Evolutionary conservation across 2,888 invertebrate species (phyloP).

Genomic region (Allophyes oxyacanthae): DNA sequence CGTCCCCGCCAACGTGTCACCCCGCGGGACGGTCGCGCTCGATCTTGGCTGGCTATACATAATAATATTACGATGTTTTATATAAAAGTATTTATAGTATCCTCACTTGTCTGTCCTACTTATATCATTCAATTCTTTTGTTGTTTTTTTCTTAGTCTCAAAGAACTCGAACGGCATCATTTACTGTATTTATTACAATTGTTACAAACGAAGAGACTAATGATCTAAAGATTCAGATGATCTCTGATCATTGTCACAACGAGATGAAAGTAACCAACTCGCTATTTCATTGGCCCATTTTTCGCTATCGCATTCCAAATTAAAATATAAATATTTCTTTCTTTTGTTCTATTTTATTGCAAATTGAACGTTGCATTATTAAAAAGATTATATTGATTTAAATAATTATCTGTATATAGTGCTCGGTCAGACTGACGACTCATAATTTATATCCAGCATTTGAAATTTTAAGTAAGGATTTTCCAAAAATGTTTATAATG

Average conservation of each 20-base stretch:
- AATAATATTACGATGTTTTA: not conserved
- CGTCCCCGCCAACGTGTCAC: too few relatives aligned
- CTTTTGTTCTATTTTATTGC: conserved; percentile 5
- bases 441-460: not conserved
- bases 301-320: conserved; percentile 41
- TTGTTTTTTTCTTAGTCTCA: conserved; percentile 10
- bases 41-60: too few relatives aligned
- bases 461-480: not conserved
- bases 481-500: not conserved
- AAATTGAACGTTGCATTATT: not conserved
- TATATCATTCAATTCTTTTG: too few relatives aligned
- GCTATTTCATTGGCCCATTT: not conserved
- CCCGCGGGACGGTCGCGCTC: too few relatives aligned
- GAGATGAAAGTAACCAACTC: too few relatives aligned
- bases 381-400: not conserved
- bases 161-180: not conserved
- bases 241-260: not conserved
- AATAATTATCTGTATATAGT: not conserved
- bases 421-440: not conserved
- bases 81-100: conserved; percentile 19
- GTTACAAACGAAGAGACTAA: not conserved
- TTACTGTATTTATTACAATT: not conserved
- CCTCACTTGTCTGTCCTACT: conserved; percentile 4
- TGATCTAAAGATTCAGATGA: not conserved
- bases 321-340: conserved; percentile 4